These are phyloP conservation scores for Meta bourneti DNA, from an alignment of 2,888 invertebrate species.

Conservation along the genomic window DNA sequence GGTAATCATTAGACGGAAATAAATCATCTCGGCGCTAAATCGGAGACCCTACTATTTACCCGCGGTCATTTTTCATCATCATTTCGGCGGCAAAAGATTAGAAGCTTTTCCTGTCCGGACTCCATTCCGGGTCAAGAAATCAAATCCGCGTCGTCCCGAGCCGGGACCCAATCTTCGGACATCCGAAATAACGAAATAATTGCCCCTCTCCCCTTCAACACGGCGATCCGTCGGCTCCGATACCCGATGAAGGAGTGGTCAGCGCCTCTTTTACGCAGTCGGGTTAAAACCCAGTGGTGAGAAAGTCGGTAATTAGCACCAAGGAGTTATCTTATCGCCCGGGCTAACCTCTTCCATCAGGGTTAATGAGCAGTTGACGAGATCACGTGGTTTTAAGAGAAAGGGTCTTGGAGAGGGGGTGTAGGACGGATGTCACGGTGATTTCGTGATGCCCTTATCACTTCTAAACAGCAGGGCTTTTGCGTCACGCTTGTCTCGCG, in stretches of 20 bases:
- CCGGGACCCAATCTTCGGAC: background rate
- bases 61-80: slow-evolving; percentile 10
- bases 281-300: slow-evolving; percentile 25
- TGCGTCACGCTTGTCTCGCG: slow-evolving; percentile 50
- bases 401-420: slow-evolving; percentile 7
- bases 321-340: slow-evolving; percentile 66
- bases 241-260: slow-evolving; percentile 27
- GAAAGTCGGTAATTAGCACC: slow-evolving; percentile 64
- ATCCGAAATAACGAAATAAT: slow-evolving; percentile 44
- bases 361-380: slow-evolving; percentile 72
- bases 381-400: slow-evolving; percentile 71
- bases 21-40: slow-evolving; percentile 5
- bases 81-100: background rate
- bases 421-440: slow-evolving; percentile 51
- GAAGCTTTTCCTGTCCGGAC: slow-evolving; percentile 25
- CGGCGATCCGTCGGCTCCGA: too few species aligned
- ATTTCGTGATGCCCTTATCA: slow-evolving; percentile 68
- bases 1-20: slow-evolving; percentile 17
- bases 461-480: slow-evolving; percentile 47
- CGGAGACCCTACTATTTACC: background rate
- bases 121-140: slow-evolving; percentile 40
- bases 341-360: slow-evolving; percentile 69
- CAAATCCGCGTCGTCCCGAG: background rate
- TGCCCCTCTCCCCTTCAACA: background rate
- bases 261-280: background rate